A percentile compares a stretch with the other conserved stretches of the same genome.
Evolutionary conservation across 1,140 invertebrate genomes (phyloP).

Genomic region (Oedothorax gibbosus): DNA sequence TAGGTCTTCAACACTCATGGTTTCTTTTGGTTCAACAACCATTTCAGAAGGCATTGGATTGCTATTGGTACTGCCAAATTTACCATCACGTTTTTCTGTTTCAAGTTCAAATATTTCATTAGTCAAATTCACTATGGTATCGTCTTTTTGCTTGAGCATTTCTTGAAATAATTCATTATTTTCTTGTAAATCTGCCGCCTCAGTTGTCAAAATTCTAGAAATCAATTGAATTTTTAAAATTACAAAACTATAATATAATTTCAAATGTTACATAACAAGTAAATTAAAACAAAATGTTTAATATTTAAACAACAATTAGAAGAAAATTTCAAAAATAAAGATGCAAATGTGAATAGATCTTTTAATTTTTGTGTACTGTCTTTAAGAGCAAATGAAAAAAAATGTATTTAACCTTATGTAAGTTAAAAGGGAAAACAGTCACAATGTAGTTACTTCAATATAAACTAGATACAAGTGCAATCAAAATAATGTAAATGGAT

Average conservation of each 20-base stretch:
- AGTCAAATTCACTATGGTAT: slow-evolving; percentile 67
- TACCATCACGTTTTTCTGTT: slow-evolving; percentile 59
- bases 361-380: background rate
- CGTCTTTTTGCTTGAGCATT: slow-evolving; percentile 68
- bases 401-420: too few relatives aligned
- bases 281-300: background rate
- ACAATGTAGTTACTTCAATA: too few relatives aligned
- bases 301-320: background rate
- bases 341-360: background rate
- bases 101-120: slow-evolving; percentile 67
- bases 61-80: background rate
- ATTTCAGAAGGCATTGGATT: background rate
- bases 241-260: background rate
- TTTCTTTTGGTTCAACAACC: slow-evolving; percentile 39
- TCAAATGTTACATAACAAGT: background rate
- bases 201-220: slow-evolving; percentile 43
- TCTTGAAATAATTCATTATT: slow-evolving; percentile 68
- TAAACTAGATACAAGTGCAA: too few relatives aligned
- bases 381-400: too few relatives aligned
- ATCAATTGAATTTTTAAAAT: background rate
- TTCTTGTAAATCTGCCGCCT: slow-evolving; percentile 64
- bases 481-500: too few relatives aligned
- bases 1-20: slow-evolving; percentile 32
- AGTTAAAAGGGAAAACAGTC: too few relatives aligned
- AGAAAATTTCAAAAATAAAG: background rate